Conservation (phyloP, 2,797 vertebrate species). For the Melanogrammus aeglefinus region DNA sequence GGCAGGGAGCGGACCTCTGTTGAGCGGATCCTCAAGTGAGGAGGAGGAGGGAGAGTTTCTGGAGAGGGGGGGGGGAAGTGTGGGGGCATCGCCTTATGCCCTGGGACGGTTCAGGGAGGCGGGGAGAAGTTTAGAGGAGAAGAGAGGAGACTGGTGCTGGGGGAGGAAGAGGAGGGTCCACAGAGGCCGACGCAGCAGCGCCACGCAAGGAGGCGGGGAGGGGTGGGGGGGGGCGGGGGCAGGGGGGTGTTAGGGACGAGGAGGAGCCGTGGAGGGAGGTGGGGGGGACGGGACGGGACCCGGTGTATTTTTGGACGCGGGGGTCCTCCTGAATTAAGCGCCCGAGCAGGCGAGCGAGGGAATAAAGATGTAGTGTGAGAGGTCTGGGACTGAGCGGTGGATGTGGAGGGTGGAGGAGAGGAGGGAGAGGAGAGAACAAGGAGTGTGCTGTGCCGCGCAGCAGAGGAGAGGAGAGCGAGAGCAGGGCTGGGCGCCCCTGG, state of each 20-base stretch:
- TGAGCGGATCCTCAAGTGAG: background rate
- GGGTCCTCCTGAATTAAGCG: constrained; percentile 70
- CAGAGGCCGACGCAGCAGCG: constrained; percentile 62
- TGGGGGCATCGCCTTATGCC: constrained; percentile 55
- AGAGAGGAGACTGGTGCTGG: constrained; percentile 41
- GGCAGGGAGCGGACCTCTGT: background rate
- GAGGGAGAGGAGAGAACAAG: constrained; percentile 71
- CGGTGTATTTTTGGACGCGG: constrained; percentile 73
- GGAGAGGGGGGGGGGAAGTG: background rate
- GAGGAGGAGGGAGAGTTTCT: background rate
- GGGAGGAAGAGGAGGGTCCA: constrained; percentile 36
- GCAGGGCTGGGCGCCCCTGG: background rate
- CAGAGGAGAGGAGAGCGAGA: background rate
- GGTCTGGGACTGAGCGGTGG: background rate
- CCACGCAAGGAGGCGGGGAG: constrained; percentile 13
- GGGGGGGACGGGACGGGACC: constrained; percentile 8
- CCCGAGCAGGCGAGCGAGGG: constrained; percentile 49
- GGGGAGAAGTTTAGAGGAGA: constrained; percentile 45
- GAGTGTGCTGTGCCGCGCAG: constrained; percentile 71
- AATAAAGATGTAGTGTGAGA: constrained; percentile 84
- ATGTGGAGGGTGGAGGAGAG: constrained; percentile 27
- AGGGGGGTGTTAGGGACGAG: constrained; percentile 43
- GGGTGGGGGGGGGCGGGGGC: constrained; percentile 51
- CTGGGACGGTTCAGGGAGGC: constrained; percentile 52
- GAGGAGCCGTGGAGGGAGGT: constrained; percentile 45